Conservation (phyloP, 2,888 invertebrate species). For the Eristalis intricaria region DNA sequence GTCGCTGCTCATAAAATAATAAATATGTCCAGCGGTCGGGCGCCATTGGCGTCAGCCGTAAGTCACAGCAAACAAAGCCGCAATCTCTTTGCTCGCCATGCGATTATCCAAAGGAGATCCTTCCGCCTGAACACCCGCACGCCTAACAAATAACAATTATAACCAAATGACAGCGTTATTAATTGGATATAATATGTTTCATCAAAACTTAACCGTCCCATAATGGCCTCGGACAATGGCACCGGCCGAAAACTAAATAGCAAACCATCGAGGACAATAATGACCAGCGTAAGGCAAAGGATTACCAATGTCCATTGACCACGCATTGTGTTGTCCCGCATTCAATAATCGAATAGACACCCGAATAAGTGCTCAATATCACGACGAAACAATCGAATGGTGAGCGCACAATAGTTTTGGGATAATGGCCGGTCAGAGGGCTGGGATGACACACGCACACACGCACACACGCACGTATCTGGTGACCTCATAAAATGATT, state of each 20-base stretch:
- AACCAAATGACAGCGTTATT: constrained; percentile 62
- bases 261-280: constrained; percentile 50
- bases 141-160: constrained; percentile 68
- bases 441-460: constrained; percentile 16
- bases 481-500: constrained; percentile 47
- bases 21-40: neutral
- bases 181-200: constrained; percentile 64
- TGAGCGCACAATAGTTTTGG: constrained; percentile 63
- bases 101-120: constrained; percentile 49
- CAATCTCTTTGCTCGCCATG: constrained; percentile 37
- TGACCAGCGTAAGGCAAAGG: constrained; percentile 65
- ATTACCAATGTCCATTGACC: constrained; percentile 26
- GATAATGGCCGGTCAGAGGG: constrained; percentile 32
- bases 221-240: neutral
- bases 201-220: constrained; percentile 29
- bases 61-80: constrained; percentile 22
- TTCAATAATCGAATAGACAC: constrained; percentile 39
- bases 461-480: neutral
- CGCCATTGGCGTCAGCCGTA: neutral
- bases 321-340: constrained; percentile 47
- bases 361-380: constrained; percentile 52
- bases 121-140: constrained; percentile 45
- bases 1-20: neutral
- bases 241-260: constrained; percentile 48
- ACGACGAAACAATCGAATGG: constrained; percentile 45